phyloP scores from a whole-genome alignment of 2,113 vertebrate genomes.

The Oreocharis arfaki region DNA sequence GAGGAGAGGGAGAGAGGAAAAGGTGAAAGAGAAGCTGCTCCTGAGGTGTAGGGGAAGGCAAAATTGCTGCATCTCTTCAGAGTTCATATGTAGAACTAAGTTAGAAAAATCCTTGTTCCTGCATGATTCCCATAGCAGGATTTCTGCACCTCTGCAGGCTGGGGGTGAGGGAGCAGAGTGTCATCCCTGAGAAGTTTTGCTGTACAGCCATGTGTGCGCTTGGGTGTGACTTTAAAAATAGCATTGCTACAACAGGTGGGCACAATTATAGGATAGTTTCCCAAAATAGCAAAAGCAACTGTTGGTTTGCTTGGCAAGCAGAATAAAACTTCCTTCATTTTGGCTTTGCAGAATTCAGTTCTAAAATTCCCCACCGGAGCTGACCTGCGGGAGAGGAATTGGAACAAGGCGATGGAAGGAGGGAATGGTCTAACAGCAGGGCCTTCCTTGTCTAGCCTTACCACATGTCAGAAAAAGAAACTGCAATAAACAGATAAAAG shows the following conservation, averaged over 20 bases:
- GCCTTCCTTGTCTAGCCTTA: background rate
- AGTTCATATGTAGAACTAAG: background rate
- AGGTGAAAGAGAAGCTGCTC: background rate
- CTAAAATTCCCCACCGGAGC: background rate
- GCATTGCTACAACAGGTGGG: slow-evolving; percentile 27
- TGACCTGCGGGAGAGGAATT: background rate
- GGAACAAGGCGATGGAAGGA: background rate
- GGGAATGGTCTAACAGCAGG: background rate
- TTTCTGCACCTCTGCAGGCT: background rate
- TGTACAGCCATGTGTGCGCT: background rate
- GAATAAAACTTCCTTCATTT: background rate
- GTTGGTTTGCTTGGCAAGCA: slow-evolving; percentile 7
- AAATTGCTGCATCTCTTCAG: background rate
- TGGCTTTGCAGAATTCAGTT: background rate
- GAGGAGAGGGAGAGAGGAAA: background rate
- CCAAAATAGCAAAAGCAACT: slow-evolving; percentile 44
- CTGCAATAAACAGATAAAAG: background rate
- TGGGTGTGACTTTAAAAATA: slow-evolving; percentile 29
- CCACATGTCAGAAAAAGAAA: background rate
- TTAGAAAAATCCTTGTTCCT: background rate
- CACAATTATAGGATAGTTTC: background rate
- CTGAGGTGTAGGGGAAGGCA: background rate
- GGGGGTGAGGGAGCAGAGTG: background rate
- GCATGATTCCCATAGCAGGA: background rate
- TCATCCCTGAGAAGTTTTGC: background rate